Evolutionary conservation across 2,113 vertebrate species (phyloP), one percentile per base, ranked within the genome.

Genomic region (Ammodytes dubius): DNA sequence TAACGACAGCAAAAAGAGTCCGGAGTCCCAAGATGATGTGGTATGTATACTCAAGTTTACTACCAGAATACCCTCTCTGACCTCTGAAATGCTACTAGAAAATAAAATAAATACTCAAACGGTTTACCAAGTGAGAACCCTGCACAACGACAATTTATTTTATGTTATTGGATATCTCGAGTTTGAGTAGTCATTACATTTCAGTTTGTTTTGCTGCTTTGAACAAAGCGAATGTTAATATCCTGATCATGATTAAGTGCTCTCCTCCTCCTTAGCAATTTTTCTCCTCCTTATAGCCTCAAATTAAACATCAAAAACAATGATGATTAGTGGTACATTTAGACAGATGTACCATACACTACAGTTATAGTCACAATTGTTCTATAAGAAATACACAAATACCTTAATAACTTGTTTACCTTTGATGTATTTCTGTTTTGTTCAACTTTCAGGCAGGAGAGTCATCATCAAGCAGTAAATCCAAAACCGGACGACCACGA

Each of bases 21-120:
- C 14, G 80, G 66, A 89, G 76, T 86, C 88, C 82, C 77, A 78
- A 68, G 85, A 89, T 39, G 91, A 93, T 80, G 81, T 67, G 93
- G 93, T 94, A 94, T 79, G 94, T 94, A 84, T 90, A 81, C 83
- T 68, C 11, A 67, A 10, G 87, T 85, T 82, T 85, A 70, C 85
- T 88, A 68, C 83, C 87, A 66, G 72, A 83, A 60, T 53, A 75
- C 57, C 57, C 46, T 56, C 15, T 54, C 37, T 53, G 69, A 14
- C 63, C 50, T 39, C 53, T 73, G 19, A 60, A 75, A 52, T 63
- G 13, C 43, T 72, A 17, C 3, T 10, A 60, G 19, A 56, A 5
- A 4, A 11, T 27, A 27, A 27, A 19, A 65, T 17, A n/a, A 27
- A 39, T 9, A 50, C 35, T 2, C 4, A 42, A 2, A 10, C 10